Base-by-base conservation (phyloP, 2,797 vertebrate genomes). In the Phoxinus dragarum region DNA sequence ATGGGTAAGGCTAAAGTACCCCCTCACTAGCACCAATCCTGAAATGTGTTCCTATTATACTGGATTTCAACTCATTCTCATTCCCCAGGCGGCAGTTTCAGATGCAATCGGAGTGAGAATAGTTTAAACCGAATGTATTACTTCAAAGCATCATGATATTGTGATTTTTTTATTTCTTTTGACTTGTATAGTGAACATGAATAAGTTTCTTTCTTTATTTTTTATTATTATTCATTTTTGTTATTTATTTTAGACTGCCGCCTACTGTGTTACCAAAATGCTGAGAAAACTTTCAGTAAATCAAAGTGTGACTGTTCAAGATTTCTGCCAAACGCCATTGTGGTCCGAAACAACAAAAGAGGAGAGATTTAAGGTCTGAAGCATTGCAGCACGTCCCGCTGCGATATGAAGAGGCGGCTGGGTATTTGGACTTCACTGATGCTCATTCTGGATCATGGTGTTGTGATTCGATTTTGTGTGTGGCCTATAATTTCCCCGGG, bases 401-500 rank as follows among this genome's bases (percentile, higher is more conserved):
- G 27, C 12, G 77, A 80, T 66, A 80, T 80, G 59, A 42, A 47
- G 59, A 47, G 40, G 56, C 14, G 40, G 23, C 75, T 40, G 54
- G 75, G 38, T 78, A 19, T 78, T 78, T 56, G 38, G 77, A 80
- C 59, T 80, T 80, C 77, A 47, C 3, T 44, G 16, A 64, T 21
- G 40, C 59, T 79, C 40, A 47, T 40, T 34, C 42, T 80, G 77
- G 59, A 80, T 80, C 42, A 66, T 49, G 66, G 77, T 80, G 40
- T 42, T 34, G 40, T 34, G 77, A 66, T 80, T 66, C 17, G 59
- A 80, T 80, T 64, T 80, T 66, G 17, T 66, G 59, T 79, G 77
- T 80, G 77, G 77, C 59, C 59, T 31, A 6, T 80, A 47, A 80
- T 80, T 80, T 80, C 77, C 59, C 77, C 34, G n/a, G 59, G 42